Evolutionary conservation across 2,888 invertebrate genomes (phyloP).

Genomic region (Sepiola atlantica): DNA sequence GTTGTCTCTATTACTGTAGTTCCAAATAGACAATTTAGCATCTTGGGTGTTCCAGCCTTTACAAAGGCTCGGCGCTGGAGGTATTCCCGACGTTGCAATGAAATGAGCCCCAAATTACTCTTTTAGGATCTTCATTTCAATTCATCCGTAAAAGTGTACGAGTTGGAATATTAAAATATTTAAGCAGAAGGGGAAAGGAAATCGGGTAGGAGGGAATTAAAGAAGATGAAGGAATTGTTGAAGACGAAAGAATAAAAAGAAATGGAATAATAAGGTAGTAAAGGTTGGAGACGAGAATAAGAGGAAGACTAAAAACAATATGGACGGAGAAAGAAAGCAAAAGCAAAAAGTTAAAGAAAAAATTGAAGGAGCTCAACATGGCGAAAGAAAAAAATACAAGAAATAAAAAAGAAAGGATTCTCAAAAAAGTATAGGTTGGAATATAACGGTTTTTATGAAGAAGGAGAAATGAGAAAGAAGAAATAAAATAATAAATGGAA

Average conservation of each 20-base stretch:
- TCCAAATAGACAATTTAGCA: not conserved
- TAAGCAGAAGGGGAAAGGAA: not conserved
- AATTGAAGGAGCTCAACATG: too few relatives aligned
- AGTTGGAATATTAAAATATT: not conserved
- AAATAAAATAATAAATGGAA: not conserved
- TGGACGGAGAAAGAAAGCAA: too few relatives aligned
- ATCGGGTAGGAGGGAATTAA: too few relatives aligned
- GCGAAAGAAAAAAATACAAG: too few relatives aligned
- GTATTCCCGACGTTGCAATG: not conserved
- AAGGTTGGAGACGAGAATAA: not conserved
- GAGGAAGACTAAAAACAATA: not conserved
- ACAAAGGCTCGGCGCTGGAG: not conserved
- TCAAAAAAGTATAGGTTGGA: too few relatives aligned
- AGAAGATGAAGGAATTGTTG: too few relatives aligned
- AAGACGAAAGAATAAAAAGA: not conserved
- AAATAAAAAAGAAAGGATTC: too few relatives aligned
- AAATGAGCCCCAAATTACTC: not conserved
- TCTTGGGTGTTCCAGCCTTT: conserved; percentile 32
- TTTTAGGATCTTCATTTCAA: conserved; percentile 20
- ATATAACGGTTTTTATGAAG: too few relatives aligned
- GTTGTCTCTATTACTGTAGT: not conserved
- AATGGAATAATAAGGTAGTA: not conserved
- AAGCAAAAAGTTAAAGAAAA: too few relatives aligned
- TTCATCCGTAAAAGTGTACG: not conserved
- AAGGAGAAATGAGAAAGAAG: not conserved